Percentiles rank a stretch among this genome's conserved stretches.
Conservation (phyloP, 2,113 vertebrate species). For the Solea senegalensis region DNA sequence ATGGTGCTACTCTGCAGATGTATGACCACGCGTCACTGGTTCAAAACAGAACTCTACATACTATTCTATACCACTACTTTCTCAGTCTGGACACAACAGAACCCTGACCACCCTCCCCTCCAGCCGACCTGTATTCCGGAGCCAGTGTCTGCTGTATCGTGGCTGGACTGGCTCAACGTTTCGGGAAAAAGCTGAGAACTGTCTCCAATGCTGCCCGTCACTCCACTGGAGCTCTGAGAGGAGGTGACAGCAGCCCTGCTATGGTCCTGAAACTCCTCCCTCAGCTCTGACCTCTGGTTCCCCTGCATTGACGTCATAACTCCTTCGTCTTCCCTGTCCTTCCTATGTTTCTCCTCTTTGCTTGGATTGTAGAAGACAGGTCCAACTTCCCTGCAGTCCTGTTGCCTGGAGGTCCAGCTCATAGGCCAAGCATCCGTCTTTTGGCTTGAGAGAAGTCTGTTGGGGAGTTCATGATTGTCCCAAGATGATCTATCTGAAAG, state of each 20-base stretch:
- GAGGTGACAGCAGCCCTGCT: slow-evolving; percentile 29
- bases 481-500: slow-evolving; percentile 23
- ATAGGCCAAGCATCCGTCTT: slow-evolving; percentile 24
- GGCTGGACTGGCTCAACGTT: slow-evolving; percentile 69
- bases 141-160: slow-evolving; percentile 50
- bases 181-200: slow-evolving; percentile 63
- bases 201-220: slow-evolving; percentile 71
- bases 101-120: neutral
- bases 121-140: slow-evolving; percentile 72
- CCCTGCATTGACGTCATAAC: neutral
- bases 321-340: slow-evolving; percentile 5
- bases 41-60: neutral
- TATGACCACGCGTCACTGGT: neutral
- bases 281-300: slow-evolving; percentile 10
- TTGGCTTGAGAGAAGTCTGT: slow-evolving; percentile 22
- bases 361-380: neutral
- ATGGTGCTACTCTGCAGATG: neutral
- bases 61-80: neutral
- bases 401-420: slow-evolving; percentile 58
- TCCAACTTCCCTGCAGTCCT: slow-evolving; percentile 33
- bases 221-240: slow-evolving; percentile 75
- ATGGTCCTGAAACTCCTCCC: slow-evolving; percentile 43
- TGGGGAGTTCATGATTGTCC: slow-evolving; percentile 50
- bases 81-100: neutral
- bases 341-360: slow-evolving; percentile 23